Conservation (phyloP, 2,888 invertebrate species). For the Coecobrya sp. region DNA sequence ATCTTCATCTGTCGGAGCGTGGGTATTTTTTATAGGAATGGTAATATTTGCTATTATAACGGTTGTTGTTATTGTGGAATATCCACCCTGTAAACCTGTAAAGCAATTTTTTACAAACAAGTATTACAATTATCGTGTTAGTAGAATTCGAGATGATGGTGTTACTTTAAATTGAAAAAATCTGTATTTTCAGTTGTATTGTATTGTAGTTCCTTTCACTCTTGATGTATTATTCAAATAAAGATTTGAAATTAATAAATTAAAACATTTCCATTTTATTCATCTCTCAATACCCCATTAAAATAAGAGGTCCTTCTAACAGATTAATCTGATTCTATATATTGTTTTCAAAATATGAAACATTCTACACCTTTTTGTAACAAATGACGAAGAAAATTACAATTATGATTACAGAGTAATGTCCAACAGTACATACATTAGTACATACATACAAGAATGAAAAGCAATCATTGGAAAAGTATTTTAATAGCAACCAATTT, state of each 20-base stretch:
- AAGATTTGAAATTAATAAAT: too few species aligned
- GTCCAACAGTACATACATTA: not conserved
- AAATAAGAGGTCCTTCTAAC: not conserved
- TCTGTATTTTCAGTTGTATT: too few species aligned
- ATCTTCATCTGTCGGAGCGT: not conserved
- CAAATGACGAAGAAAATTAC: too few species aligned
- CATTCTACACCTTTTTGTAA: not conserved
- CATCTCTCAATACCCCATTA: not conserved
- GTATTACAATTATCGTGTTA: not conserved
- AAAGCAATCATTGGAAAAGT: not conserved
- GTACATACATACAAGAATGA: not conserved
- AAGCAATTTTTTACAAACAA: not conserved
- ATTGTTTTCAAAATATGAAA: not conserved
- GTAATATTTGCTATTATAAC: not conserved
- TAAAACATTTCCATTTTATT: not conserved
- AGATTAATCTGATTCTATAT: not conserved
- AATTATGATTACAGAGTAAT: too few species aligned
- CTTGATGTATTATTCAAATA: too few species aligned
- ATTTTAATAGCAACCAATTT: not conserved
- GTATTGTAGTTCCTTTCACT: too few species aligned
- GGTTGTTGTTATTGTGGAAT: slow-evolving; percentile 27
- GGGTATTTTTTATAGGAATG: not conserved
- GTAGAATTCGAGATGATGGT: not conserved
- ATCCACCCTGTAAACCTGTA: slow-evolving; percentile 34
- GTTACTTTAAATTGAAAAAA: too few species aligned